Evolutionary conservation across 2,797 vertebrate species (phyloP).

Genomic region (Apodemus agrarius): DNA sequence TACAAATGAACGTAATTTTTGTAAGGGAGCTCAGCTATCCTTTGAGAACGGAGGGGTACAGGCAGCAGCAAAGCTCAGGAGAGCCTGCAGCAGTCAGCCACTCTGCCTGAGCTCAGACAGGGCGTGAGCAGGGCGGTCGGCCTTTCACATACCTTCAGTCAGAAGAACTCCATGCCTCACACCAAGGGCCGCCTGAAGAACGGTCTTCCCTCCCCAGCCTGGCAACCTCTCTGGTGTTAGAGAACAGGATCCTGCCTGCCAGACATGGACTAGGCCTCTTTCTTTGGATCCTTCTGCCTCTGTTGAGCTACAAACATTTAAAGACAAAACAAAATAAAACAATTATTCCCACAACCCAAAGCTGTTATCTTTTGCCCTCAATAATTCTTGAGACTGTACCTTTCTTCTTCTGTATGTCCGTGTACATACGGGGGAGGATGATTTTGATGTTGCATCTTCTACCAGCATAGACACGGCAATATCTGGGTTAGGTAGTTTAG

Average conservation of each 20-base stretch:
- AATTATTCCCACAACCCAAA: slow-evolving; percentile 29
- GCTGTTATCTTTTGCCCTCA: background rate
- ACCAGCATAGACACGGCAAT: background rate
- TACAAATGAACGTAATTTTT: slow-evolving; percentile 51
- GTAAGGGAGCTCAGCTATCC: background rate
- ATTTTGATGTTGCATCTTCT: background rate
- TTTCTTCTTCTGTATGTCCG: background rate
- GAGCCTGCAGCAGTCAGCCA: background rate
- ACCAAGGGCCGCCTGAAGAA: slow-evolving; percentile 95
- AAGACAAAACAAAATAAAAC: slow-evolving; percentile 59
- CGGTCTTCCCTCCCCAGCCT: slow-evolving; percentile 90
- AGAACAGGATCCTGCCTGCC: slow-evolving; percentile 94
- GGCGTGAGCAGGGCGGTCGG: background rate
- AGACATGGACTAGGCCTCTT: slow-evolving; percentile 93
- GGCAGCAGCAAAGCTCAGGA: background rate
- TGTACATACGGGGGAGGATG: accelerated
- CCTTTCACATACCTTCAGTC: slow-evolving; percentile 91
- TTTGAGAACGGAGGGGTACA: slow-evolving; percentile 22
- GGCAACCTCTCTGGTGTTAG: slow-evolving; percentile 92
- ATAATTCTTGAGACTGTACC: background rate
- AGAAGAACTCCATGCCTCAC: slow-evolving; percentile 93
- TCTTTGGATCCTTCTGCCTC: slow-evolving; percentile 91
- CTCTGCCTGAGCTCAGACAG: background rate
- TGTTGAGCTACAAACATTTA: slow-evolving; percentile 86
- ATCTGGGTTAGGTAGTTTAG: background rate